Evolutionary conservation across 2,113 vertebrate genomes (phyloP), one percentile per base, ranked within the genome.

Genomic region (Scopus umbretta): DNA sequence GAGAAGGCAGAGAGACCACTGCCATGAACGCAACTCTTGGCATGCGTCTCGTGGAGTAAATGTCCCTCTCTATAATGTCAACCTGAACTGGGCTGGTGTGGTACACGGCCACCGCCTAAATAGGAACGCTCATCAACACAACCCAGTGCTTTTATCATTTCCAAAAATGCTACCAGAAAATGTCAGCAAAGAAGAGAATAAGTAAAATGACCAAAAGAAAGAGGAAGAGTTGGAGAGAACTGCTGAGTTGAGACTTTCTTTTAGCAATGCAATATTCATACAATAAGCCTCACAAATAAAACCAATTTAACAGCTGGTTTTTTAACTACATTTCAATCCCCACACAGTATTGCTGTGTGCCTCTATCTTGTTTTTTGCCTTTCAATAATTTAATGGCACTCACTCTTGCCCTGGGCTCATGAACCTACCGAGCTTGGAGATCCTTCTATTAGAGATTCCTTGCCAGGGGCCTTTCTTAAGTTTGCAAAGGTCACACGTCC

Each of bases 1-100:
- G 26, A 59, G 50, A 36, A 65, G 6, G 38, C 10, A 29, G 30
- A 63, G 29, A 53, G 13, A 43, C 16, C 16, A 1, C 40, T 38
- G 52, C 26, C 25, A 36, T 1, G 26, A 66, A 45, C 0, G 0
- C 2, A 5, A 26, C 29, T 27, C 40, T 56, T 1, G 0, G 32
- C 14, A 19, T 9, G 13, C 0, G 2, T 7, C 3, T 3, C 13
- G 18, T 49, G 6, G 12, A 26, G 16, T 13, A 38, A n/a, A 9
- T 4, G 15, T 55, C 23, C 30, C 16, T 22, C 1, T 13, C 34
- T 27, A 5, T 7, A 30, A 55, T 1, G 1, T 18, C 32, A 56
- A 6, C 26, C 52, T 45, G 52, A 66, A 34, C 1, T 17, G 36
- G 49, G 14, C n/a, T 30, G 13, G 34, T 0, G 0, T 10, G 25